Evolutionary conservation across 2,113 vertebrate genomes (phyloP), one percentile per base, ranked within the genome.

Genomic region (Pycnonotus jocosus): DNA sequence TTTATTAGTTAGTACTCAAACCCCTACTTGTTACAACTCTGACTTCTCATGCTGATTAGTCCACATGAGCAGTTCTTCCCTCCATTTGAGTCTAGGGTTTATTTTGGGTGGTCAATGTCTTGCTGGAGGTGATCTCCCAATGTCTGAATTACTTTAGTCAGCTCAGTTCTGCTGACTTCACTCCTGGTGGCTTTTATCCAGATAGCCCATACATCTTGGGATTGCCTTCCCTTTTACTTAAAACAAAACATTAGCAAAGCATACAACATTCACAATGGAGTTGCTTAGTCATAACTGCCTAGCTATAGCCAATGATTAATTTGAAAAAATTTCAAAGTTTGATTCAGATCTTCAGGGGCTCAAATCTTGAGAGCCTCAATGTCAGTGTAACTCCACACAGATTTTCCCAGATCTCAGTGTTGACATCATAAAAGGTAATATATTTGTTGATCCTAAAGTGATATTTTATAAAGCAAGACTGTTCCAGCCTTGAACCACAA

Each of bases 81-180:
- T 38, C 38, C 7, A 5, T 51, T 60, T 74, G 38, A 73, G 23
- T 54, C 65, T 54, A n/a, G 28, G n/a, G 12, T 53, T 28, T 51
- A 9, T 68, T 38, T 12, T 53, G n/a, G 16, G 11, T 17, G 6
- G 24, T 53, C 20, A 38, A 0, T 53, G 10, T 51, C 23, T 12
- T 30, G 20, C 38, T n/a, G 13, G n/a, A 53, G 0, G 0, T 45
- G 33, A 45, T 38, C 13, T 45, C 28, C 28, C n/a, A 66, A 1
- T 45, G 10, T 18, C 69, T 33, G 19, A 68, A 45, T 45, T 25
- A 30, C 28, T 7, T 81, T 60, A 30, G 60, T 51, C 60, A 51
- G 23, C n/a, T 68, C 45, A 18, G 16, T 38, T 68, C 69, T 74
- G 69, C 69, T 74, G 45, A 60, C 16, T 74, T 81, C 53, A 25